Base-by-base conservation (phyloP, 2,797 vertebrate genomes). In the Lindbergichthys nudifrons region DNA sequence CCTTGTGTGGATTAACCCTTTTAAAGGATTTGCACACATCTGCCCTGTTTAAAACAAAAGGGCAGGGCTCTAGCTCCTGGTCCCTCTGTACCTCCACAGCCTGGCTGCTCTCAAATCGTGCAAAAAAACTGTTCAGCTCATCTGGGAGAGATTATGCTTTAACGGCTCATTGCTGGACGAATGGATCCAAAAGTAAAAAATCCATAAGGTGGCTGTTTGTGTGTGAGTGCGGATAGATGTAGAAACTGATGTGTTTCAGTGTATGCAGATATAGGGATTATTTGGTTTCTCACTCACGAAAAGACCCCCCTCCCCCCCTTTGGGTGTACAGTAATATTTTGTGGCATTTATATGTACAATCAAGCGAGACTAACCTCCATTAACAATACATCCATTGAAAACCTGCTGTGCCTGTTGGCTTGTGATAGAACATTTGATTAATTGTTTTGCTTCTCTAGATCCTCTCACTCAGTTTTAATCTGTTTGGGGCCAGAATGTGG, bases 381-480 rank as follows among this genome's bases (percentile, higher is more conserved):
- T 70, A 65, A 74, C 66, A 57, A 61, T 68, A 54, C 65, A 21
- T 53, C 36, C 18, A 66, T 68, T 71, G 62, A 32, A 32, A 32
- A 32, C 3, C 23, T 30, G 45, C 41, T 12, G 19, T 52, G 75
- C 66, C 74, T 80, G 58, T 65, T 71, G 9, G 43, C 30, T 30
- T 36, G 62, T 2, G 26, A 71, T 77, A 39, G 45, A 50, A 64
- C 32, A 48, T 71, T 32, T 50, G 72, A 70, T 76, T 64, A 21
- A 63, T 67, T 42, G 46, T 10, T 72, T 59, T 64, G 39, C 46
- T 39, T 41, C 10, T n/a, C 57, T 74, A 65, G 63, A 57, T 76
- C 45, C 63, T 57, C 50, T 42, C 61, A 23, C 26, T 68, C 46
- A 41, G 62, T 32, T 66, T 77, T 50, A 70, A 79, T 65, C 70